These are phyloP conservation scores for Misgurnus anguillicaudatus DNA, from an alignment of 2,113 vertebrate species.

Conservation along the genomic window DNA sequence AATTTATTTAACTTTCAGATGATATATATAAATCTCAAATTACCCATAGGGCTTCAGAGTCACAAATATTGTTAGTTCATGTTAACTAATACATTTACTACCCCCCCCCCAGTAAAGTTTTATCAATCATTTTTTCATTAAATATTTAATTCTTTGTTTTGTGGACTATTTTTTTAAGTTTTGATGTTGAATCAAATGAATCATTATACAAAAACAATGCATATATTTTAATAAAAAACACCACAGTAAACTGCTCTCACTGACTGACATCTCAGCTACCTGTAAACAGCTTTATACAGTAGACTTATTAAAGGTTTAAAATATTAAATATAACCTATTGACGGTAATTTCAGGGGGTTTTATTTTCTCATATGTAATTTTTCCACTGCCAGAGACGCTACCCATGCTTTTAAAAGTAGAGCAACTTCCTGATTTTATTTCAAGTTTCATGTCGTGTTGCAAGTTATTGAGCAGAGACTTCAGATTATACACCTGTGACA, in stretches of 20 bases:
- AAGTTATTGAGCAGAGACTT: not conserved
- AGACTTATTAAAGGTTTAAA: not conserved
- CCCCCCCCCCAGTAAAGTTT: too few relatives aligned
- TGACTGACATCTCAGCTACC: not conserved
- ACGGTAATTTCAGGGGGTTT: conserved; percentile 7
- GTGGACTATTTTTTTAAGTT: too few relatives aligned
- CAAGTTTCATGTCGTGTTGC: conserved; percentile 11
- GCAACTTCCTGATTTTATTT: conserved; percentile 53
- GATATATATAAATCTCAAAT: too few relatives aligned
- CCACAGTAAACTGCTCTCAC: not conserved
- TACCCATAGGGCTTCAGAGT: too few relatives aligned
- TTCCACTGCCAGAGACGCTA: conserved; percentile 9
- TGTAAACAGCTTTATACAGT: not conserved
- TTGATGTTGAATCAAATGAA: too few relatives aligned
- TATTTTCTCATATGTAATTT: conserved; percentile 21
- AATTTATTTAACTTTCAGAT: too few relatives aligned
- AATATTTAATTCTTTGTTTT: too few relatives aligned
- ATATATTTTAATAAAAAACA: not conserved
- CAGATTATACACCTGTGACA: not conserved
- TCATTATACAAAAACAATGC: too few relatives aligned
- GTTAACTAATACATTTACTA: too few relatives aligned
- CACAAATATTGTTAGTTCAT: too few relatives aligned
- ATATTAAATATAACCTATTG: not conserved
- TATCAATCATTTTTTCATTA: too few relatives aligned
- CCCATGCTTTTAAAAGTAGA: conserved; percentile 19